Percentiles rank a stretch among this genome's conserved stretches.
These are phyloP conservation scores for Ostrea denselamellosa DNA, from an alignment of 1,140 invertebrate species.

Conservation along the genomic window DNA sequence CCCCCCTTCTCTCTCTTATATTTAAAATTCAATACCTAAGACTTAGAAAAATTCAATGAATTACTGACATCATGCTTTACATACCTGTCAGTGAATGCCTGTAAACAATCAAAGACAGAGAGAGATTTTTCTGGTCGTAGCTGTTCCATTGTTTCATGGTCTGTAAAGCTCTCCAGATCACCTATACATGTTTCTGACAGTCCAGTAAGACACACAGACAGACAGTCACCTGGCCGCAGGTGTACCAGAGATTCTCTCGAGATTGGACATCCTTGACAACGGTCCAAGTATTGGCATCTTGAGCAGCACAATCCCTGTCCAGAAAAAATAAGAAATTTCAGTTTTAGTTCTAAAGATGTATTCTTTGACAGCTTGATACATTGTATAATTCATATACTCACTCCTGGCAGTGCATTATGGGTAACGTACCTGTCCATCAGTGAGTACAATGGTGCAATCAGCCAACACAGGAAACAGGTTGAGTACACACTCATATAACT, in stretches of 20 bases:
- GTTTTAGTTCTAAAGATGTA: too few species aligned
- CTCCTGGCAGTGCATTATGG: neutral
- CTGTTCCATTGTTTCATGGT: constrained; percentile 77
- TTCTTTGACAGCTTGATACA: too few species aligned
- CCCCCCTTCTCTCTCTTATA: too few species aligned
- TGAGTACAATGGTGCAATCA: constrained; percentile 78
- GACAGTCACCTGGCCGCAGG: constrained; percentile 82
- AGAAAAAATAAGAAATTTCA: neutral
- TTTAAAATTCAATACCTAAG: too few species aligned
- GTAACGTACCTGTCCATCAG: constrained; percentile 42
- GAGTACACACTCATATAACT: constrained; percentile 81
- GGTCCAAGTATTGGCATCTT: constrained; percentile 82
- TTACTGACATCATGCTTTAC: neutral
- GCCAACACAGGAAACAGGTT: constrained; percentile 79
- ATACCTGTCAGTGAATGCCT: constrained; percentile 84
- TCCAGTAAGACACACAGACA: constrained; percentile 81
- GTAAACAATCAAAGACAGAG: constrained; percentile 85
- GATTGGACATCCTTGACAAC: constrained; percentile 84
- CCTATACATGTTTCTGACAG: constrained; percentile 60
- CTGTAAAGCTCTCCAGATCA: constrained; percentile 47
- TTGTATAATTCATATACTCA: too few species aligned
- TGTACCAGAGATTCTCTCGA: constrained; percentile 79
- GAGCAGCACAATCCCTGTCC: constrained; percentile 84
- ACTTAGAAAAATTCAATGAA: too few species aligned
- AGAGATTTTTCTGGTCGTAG: constrained; percentile 80